Evolutionary conservation across 2,797 vertebrate species (phyloP).

Genomic region (Halcyon chelicuti): DNA sequence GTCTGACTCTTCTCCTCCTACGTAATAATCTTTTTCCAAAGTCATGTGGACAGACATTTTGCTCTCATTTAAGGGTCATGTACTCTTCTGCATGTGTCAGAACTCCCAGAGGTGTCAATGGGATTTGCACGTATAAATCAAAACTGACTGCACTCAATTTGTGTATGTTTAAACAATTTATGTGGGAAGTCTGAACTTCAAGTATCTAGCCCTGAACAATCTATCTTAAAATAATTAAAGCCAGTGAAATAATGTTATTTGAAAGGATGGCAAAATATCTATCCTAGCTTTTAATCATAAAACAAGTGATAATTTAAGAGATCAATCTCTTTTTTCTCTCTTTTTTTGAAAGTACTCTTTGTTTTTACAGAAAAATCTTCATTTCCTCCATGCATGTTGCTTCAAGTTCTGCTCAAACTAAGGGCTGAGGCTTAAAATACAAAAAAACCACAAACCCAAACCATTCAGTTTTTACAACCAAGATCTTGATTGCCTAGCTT

Average conservation of each 20-base stretch:
- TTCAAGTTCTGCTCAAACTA: background rate
- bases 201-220: background rate
- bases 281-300: background rate
- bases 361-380: background rate
- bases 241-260: background rate
- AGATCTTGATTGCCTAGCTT: background rate
- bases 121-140: conserved; percentile 38
- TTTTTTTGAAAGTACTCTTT: background rate
- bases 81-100: conserved; percentile 31
- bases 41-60: conserved; percentile 46
- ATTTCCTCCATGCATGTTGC: background rate
- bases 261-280: background rate
- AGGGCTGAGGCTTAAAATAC: background rate
- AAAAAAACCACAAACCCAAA: background rate
- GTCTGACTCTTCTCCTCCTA: conserved; percentile 28
- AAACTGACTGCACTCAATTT: background rate
- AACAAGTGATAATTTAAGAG: background rate
- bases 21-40: conserved; percentile 25
- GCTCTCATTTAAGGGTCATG: conserved; percentile 16
- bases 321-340: background rate
- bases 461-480: background rate
- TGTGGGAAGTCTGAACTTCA: background rate
- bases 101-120: conserved; percentile 54
- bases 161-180: background rate
- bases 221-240: background rate